Conservation (phyloP, 2,888 invertebrate species). For the Pandemis corylana region DNA sequence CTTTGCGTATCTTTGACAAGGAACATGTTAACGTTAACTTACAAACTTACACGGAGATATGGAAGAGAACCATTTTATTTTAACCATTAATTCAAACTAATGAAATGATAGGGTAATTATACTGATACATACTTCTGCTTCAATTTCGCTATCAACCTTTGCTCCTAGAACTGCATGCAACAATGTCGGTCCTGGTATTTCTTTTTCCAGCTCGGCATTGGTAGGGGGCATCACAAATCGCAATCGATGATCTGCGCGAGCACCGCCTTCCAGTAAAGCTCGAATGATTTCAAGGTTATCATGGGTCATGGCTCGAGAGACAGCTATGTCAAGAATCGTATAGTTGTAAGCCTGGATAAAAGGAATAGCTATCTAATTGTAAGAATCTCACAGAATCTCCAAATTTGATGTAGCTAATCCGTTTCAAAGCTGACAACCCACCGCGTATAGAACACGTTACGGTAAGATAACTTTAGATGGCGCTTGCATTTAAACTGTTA, state of each 20-base stretch:
- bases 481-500: too few species aligned
- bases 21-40: background rate
- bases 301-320: constrained; percentile 60
- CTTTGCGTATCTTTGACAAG: constrained; percentile 55
- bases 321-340: constrained; percentile 63
- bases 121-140: constrained; percentile 50
- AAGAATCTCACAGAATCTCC: too few species aligned
- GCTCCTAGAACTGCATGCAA: constrained; percentile 66
- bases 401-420: too few species aligned
- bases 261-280: constrained; percentile 64
- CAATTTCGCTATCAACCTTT: constrained; percentile 53
- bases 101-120: too few species aligned
- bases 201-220: constrained; percentile 32
- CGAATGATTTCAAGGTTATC: constrained; percentile 62
- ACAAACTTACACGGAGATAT: too few species aligned
- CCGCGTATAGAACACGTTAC: too few species aligned
- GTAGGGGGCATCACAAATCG: constrained; percentile 31
- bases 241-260: constrained; percentile 58
- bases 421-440: too few species aligned
- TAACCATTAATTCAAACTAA: too few species aligned
- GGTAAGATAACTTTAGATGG: too few species aligned
- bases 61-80: too few species aligned
- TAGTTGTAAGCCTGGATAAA: constrained; percentile 60
- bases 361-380: background rate
- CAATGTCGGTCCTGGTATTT: constrained; percentile 65